Base-by-base conservation (phyloP, 1,140 invertebrate species). In the Lanistes nyassanus region DNA sequence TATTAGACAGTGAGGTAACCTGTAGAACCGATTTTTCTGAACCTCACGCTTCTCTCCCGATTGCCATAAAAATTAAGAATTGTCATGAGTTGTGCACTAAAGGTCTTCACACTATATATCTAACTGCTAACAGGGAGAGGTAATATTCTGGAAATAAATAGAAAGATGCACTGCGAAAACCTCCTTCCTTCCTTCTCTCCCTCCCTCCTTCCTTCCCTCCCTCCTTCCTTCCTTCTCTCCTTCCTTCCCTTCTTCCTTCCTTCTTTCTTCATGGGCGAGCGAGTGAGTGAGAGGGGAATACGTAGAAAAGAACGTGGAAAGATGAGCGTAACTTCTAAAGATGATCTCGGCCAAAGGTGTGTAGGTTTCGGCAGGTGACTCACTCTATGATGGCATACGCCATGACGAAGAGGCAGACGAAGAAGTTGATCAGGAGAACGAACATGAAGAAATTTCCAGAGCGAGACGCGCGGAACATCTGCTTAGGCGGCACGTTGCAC, bases 401-500 rank as follows among this genome's bases (percentile, higher is more conserved):
- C 76, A 85, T 81, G 19, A 84, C 84, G 26, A 85, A 74, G 13
- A 84, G 47, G 37, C 82, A 81, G 11, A 83, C 55, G 56, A 87
- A 85, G 74, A 85, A 76, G 19, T 79, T 86, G 2, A 84, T 39
- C 19, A 86, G 67, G 11, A 87, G 77, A 47, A 87, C 58, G 58
- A 82, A 83, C 65, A 85, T 55, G 64, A 83, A 85, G 58, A 87
- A 87, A 47, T 80, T 86, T 16, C 83, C 83, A 7, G 84, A 85
- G 69, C 83, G 79, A 2, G 84, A 86, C 0, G 84, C 86, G 23
- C 82, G 78, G 71, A 86, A 87, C 55, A 87, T 64, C 31, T 81
- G 76, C 31, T 76, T 79, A 39, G 86, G 83, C 13, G 83, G 80
- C 26, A 78, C 78, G 73, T 82, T 83, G 62, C 23, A 92, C 90